phyloP scores from a whole-genome alignment of 1,140 invertebrate genomes.

The Lethocerus indicus region DNA sequence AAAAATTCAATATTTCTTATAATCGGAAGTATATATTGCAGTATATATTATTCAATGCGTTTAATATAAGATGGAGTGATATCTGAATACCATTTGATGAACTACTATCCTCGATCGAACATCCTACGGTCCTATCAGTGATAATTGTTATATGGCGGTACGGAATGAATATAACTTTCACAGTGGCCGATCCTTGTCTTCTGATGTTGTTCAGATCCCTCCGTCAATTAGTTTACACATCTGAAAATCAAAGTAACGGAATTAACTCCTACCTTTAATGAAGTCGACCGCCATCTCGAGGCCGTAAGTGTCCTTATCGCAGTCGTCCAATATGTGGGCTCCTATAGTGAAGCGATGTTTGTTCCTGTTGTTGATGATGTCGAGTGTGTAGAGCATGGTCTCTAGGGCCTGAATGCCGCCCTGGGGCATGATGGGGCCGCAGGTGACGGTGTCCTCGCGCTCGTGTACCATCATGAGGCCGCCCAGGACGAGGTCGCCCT shows the following conservation, averaged over 20 bases:
- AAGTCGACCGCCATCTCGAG: constrained; percentile 93
- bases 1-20: no score
- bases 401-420: constrained; percentile 81
- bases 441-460: constrained; percentile 62
- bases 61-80: no score
- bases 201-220: not conserved
- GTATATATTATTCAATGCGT: no score
- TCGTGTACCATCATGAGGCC: constrained; percentile 94
- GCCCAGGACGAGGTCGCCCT: constrained; percentile 69
- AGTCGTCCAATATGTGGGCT: constrained; percentile 83
- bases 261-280: constrained; percentile 64
- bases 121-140: no score
- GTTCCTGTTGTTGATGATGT: constrained; percentile 51
- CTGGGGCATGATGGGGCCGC: constrained; percentile 88
- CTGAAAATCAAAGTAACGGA: not conserved
- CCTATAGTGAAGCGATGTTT: constrained; percentile 58
- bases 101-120: no score
- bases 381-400: constrained; percentile 81
- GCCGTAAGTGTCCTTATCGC: constrained; percentile 91
- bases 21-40: no score
- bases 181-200: not conserved
- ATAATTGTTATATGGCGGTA: no score
- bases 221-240: not conserved
- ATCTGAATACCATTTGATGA: no score
- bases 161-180: not conserved